Evolutionary conservation across 2,888 invertebrate species (phyloP), one percentile per base, ranked within the genome.

Genomic region (Pollenia amentaria): DNA sequence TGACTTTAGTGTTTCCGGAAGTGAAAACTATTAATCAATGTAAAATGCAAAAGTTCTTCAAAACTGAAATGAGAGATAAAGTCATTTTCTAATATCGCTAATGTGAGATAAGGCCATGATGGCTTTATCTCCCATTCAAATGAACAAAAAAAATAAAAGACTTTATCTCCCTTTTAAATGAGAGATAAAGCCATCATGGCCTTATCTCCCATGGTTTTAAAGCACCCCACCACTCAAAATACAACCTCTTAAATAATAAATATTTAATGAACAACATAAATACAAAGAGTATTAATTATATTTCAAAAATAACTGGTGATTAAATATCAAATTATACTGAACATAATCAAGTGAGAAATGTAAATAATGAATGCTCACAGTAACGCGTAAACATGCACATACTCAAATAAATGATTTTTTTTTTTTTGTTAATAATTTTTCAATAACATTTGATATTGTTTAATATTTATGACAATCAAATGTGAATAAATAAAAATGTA

Each of bases 241-340:
- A 2, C 0, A 7, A 42, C 11, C 3, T 18, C 1, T 16, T 42
- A 8, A 0, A 2, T 42, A 11, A 11, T 62, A 18, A 62, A 75
- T 75, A 62, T 48, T 75, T 75, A 51, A 75, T 64, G 62, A 75
- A 51, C 62, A 18, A 18, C 14, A 46, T 48, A 46, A 62, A 75
- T 48, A 48, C n/a, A n/a, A 14, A 21, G 14, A n/a, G 9, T 10
- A 64, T 42, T 12, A 76, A 44, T 64, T 53, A 53, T 76, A 21
- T 21, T 21, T 64, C 1, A 12, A 48, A 46, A 12, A 29, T 18
- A 73, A 73, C 10, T 75, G 9, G 8, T 60, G 64, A 76, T 51
- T 64, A 42, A 51, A 75, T 75, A 51, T 51, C 38, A 62, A 64
- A 51, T 64, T 29, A 67, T 67, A 67, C 29, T 29, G 67, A 48